Evolutionary conservation across 2,888 invertebrate genomes (phyloP).

Genomic region (Operophtera brumata): DNA sequence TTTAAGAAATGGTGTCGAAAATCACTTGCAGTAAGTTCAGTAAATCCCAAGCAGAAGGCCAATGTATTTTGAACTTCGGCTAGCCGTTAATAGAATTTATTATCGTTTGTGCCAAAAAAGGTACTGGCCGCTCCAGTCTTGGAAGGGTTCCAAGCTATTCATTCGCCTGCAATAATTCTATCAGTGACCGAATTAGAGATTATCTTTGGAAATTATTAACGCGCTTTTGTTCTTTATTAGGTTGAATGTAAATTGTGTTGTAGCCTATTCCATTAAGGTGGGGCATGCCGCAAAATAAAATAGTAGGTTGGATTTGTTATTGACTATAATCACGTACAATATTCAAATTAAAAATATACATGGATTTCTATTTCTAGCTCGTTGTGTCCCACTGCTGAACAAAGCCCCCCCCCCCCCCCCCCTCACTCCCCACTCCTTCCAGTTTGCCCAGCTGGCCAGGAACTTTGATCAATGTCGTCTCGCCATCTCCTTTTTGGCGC

Average conservation of each 20-base stretch:
- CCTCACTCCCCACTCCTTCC: too few species aligned
- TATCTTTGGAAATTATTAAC: conserved; percentile 51
- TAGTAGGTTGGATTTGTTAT: too few species aligned
- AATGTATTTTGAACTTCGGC: conserved; percentile 39
- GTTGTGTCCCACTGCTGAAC: too few species aligned
- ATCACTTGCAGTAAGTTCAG: conserved; percentile 17
- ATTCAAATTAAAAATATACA: too few species aligned
- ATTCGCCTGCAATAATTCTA: conserved; percentile 61
- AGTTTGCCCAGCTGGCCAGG: too few species aligned
- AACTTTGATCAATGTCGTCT: too few species aligned
- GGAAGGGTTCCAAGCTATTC: conserved; percentile 58
- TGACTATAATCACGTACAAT: too few species aligned
- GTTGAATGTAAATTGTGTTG: neutral
- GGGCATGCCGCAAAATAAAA: too few species aligned
- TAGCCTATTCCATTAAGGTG: neutral
- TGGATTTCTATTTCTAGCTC: too few species aligned
- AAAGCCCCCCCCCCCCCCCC: too few species aligned
- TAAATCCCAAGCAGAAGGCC: conserved; percentile 26
- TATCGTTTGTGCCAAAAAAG: conserved; percentile 37
- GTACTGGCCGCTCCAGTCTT: conserved; percentile 33
- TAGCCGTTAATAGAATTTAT: conserved; percentile 39
- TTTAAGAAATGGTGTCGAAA: conserved; percentile 23
- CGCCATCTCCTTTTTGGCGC: too few species aligned
- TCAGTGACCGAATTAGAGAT: conserved; percentile 56
- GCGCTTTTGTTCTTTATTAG: conserved; percentile 10